Percentiles rank a stretch among this genome's conserved stretches.
These are phyloP conservation scores for Galeruca laticollis DNA, from an alignment of 2,888 invertebrate genomes.

Conservation along the genomic window DNA sequence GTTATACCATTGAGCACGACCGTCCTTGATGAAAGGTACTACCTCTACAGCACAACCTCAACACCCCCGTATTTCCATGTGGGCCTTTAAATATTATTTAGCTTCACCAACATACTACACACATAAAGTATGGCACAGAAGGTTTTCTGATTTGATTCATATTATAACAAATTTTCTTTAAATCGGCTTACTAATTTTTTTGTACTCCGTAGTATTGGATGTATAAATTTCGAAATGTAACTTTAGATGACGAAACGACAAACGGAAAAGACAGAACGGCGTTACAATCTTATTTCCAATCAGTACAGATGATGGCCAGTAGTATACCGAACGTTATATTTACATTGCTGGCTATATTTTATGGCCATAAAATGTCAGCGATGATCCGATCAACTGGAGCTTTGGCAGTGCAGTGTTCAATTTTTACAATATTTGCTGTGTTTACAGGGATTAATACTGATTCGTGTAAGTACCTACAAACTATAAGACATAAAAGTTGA, in stretches of 20 bases:
- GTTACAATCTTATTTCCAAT: conserved; percentile 22
- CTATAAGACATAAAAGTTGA: background rate
- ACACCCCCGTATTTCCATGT: no score
- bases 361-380: conserved; percentile 9
- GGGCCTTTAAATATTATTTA: no score
- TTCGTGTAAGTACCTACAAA: conserved; percentile 21
- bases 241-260: background rate
- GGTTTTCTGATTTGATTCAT: no score
- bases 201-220: conserved; percentile 18
- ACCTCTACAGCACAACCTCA: no score
- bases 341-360: background rate
- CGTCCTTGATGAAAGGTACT: no score
- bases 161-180: no score
- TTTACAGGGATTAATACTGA: conserved; percentile 23
- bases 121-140: no score
- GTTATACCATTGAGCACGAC: no score
- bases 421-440: background rate
- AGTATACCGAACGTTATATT: background rate
- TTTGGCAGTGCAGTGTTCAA: background rate
- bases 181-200: background rate
- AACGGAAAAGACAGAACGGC: conserved; percentile 15
- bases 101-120: no score
- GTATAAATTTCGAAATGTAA: conserved; percentile 23
- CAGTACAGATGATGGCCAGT: background rate
- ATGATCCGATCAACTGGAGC: background rate